Percentiles rank a stretch among this genome's conserved stretches.
Evolutionary conservation across 2,113 vertebrate species (phyloP).

Genomic region (Prinia subflava): DNA sequence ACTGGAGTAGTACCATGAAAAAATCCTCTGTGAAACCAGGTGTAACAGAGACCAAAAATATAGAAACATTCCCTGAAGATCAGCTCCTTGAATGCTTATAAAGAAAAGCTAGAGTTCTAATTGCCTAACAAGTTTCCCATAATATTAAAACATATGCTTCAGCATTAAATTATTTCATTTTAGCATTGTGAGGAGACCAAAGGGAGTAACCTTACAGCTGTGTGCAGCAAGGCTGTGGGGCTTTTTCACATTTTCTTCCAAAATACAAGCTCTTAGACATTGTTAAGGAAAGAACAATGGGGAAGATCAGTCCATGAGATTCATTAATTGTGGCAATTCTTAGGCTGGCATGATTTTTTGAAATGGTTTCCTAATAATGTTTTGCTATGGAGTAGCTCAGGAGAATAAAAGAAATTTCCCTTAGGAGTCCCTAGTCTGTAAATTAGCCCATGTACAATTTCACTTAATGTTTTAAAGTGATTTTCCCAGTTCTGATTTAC

Average conservation of each 20-base stretch:
- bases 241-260: neutral
- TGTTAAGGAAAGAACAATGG: slow-evolving; percentile 20
- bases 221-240: neutral
- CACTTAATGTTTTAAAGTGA: slow-evolving; percentile 7
- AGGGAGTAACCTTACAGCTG: slow-evolving; percentile 38
- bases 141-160: slow-evolving; percentile 38
- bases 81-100: neutral
- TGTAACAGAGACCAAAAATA: neutral
- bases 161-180: slow-evolving; percentile 23
- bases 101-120: neutral
- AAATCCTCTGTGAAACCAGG: neutral
- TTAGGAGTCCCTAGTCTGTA: neutral
- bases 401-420: slow-evolving; percentile 25
- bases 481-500: slow-evolving; percentile 8
- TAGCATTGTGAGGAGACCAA: neutral
- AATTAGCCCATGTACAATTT: slow-evolving; percentile 18
- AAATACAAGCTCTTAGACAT: neutral
- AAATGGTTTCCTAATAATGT: slow-evolving; percentile 29
- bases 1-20: neutral
- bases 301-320: neutral
- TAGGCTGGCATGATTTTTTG: neutral
- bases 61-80: neutral
- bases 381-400: neutral
- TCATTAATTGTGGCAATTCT: slow-evolving; percentile 15
- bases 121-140: slow-evolving; percentile 4